A percentile compares a stretch with the other conserved stretches of the same genome.
These are phyloP conservation scores for Galendromus occidentalis DNA, from an alignment of 1,140 invertebrate genomes.

Conservation along the genomic window DNA sequence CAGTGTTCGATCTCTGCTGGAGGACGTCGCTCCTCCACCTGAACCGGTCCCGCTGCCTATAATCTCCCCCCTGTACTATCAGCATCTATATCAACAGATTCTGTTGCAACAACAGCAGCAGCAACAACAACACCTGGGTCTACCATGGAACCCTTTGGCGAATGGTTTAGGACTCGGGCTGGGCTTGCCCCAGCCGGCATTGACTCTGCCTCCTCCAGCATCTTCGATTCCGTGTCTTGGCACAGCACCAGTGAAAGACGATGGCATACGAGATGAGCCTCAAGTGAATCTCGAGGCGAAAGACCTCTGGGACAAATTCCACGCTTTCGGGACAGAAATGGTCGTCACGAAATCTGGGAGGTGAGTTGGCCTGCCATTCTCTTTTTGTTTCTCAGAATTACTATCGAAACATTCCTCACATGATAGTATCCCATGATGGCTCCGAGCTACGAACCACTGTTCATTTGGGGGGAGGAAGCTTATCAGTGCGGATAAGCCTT, in stretches of 20 bases:
- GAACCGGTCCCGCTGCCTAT: not conserved
- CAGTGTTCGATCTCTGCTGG: not conserved
- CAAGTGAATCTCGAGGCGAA: slow-evolving; percentile 24
- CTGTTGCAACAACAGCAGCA: not conserved
- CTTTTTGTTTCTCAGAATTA: too few relatives aligned
- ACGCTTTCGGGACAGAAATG: slow-evolving; percentile 19
- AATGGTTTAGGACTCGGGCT: not conserved
- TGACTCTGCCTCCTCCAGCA: not conserved
- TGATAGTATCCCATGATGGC: too few relatives aligned
- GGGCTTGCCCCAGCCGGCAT: not conserved
- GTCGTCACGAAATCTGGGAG: slow-evolving; percentile 21
- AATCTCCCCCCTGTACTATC: not conserved
- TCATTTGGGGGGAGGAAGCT: too few relatives aligned
- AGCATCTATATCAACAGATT: not conserved
- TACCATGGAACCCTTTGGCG: not conserved
- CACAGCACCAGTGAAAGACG: slow-evolving; percentile 20
- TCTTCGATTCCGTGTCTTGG: not conserved
- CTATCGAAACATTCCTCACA: too few relatives aligned
- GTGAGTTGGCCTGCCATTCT: too few relatives aligned
- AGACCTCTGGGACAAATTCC: slow-evolving; percentile 20
- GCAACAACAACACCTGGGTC: not conserved
- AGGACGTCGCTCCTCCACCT: not conserved
- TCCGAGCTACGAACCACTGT: too few relatives aligned
- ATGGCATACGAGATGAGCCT: slow-evolving; percentile 27
- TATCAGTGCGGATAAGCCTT: too few relatives aligned